A percentile compares a stretch with the other conserved stretches of the same genome.
Conservation (phyloP, 2,113 vertebrate species). For the Pantherophis guttatus region DNA sequence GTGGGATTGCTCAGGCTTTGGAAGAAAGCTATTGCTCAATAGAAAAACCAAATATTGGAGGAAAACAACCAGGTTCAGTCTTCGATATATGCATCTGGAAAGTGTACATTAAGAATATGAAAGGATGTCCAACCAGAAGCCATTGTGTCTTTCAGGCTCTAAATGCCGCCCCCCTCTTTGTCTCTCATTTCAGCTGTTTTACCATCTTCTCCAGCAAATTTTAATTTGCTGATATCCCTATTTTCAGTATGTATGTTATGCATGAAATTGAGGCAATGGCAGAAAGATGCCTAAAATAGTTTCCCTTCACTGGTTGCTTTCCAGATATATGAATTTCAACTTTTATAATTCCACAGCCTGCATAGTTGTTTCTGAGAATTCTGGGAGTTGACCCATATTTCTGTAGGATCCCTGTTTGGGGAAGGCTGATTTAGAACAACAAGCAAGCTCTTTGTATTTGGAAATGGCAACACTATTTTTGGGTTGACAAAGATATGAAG, state of each 20-base stretch:
- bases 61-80: not conserved
- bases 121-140: not conserved
- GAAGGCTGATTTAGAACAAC: not conserved
- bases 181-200: not conserved
- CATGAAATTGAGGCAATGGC: not conserved
- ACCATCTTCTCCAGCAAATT: not conserved
- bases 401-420: not conserved
- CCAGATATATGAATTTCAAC: not conserved
- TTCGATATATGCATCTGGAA: not conserved
- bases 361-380: not conserved
- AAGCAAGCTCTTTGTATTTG: not conserved
- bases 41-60: not conserved
- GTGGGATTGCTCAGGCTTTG: not conserved
- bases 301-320: not conserved
- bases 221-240: not conserved
- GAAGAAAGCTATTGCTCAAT: not conserved
- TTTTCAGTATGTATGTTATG: not conserved
- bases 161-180: not conserved
- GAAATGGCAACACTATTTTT: not conserved
- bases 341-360: not conserved
- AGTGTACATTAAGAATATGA: not conserved
- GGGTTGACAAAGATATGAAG: not conserved
- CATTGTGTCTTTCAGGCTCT: not conserved
- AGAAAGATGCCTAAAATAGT: not conserved
- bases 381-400: not conserved